Conservation (phyloP, 2,888 invertebrate species). For the Tetanocera ferruginea region DNA sequence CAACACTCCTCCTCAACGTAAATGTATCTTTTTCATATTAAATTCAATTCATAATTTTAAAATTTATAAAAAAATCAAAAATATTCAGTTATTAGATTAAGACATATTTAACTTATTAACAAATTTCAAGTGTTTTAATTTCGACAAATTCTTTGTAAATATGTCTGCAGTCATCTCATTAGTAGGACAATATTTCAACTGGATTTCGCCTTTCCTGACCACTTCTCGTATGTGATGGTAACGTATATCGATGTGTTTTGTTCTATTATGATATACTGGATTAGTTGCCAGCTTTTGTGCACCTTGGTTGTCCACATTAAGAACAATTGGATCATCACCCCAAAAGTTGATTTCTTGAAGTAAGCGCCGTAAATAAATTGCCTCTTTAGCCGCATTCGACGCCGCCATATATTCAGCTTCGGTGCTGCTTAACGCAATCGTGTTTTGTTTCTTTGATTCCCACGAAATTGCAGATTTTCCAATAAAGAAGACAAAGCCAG, state of each 20-base stretch:
- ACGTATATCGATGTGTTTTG: constrained; percentile 21
- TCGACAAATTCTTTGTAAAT: constrained; percentile 32
- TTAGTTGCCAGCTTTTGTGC: constrained; percentile 28
- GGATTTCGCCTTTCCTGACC: constrained; percentile 6
- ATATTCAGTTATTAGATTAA: not conserved
- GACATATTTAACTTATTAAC: not conserved
- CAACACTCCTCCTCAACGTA: constrained; percentile 14
- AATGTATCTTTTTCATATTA: constrained; percentile 1
- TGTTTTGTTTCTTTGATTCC: constrained; percentile 14
- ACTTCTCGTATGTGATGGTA: constrained; percentile 40
- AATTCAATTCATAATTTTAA: not conserved
- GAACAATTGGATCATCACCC: not conserved
- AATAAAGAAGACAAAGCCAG: constrained; percentile 18
- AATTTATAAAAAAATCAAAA: not conserved
- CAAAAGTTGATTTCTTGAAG: not conserved
- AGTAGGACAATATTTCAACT: constrained; percentile 28
- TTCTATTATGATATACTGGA: constrained; percentile 30
- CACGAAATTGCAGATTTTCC: not conserved
- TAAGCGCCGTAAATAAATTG: constrained; percentile 27
- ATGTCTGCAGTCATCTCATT: constrained; percentile 29
- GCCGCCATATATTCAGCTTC: constrained; percentile 30
- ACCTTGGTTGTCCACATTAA: constrained; percentile 29
- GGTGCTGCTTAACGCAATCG: constrained; percentile 1
- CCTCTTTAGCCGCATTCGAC: constrained; percentile 26
- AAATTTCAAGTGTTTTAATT: constrained; percentile 4